Evolutionary conservation across 2,113 vertebrate genomes (phyloP).

Genomic region (Gymnogyps californianus): DNA sequence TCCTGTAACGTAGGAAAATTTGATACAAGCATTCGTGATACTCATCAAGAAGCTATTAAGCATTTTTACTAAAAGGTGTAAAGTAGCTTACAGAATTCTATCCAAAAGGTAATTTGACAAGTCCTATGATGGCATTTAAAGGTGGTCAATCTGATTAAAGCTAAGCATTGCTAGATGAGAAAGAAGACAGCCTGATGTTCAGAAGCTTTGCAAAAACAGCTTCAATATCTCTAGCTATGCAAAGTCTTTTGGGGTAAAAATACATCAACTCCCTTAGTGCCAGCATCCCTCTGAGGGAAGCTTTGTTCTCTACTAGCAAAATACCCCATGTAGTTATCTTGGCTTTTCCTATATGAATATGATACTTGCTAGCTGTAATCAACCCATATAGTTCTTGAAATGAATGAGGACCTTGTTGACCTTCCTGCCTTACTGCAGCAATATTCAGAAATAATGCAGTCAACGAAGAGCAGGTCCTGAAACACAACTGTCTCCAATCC

Average conservation of each 20-base stretch:
- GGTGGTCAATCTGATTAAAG: neutral
- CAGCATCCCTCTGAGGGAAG: neutral
- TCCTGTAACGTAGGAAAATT: neutral
- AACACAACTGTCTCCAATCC: neutral
- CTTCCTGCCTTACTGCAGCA: neutral
- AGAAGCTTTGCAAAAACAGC: neutral
- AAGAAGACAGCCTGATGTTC: neutral
- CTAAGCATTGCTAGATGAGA: neutral
- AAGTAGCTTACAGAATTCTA: neutral
- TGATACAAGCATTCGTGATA: neutral
- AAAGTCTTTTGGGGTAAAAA: neutral
- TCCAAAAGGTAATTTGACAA: neutral
- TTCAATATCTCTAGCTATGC: neutral
- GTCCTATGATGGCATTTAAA: neutral
- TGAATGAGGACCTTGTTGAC: neutral
- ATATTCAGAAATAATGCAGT: neutral
- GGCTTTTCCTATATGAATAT: neutral
- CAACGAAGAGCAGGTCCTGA: neutral
- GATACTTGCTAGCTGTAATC: neutral
- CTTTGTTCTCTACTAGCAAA: neutral
- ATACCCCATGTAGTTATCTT: neutral
- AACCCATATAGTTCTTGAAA: neutral
- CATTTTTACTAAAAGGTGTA: neutral
- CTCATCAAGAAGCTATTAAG: neutral
- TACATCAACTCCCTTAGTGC: neutral